Percentiles rank a stretch among this genome's conserved stretches.
Conservation (phyloP, 1,140 invertebrate species). For the Danaus melanippus region DNA sequence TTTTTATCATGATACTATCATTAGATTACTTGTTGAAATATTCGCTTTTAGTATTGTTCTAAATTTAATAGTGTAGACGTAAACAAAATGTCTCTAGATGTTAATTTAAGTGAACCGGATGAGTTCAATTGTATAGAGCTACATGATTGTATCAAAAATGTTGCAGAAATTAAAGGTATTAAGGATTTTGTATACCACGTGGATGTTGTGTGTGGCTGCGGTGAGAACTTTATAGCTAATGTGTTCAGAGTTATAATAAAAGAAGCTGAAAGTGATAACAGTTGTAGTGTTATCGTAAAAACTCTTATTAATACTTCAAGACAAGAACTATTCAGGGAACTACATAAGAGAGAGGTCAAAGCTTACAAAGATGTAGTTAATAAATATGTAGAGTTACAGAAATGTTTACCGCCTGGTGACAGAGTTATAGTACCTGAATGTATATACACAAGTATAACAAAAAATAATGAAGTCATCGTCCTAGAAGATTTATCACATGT, state of each 20-base stretch:
- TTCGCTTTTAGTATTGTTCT: constrained; percentile 8
- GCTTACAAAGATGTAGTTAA: constrained; percentile 44
- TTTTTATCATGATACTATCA: constrained; percentile 14
- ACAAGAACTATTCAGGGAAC: constrained; percentile 49
- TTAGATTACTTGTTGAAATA: constrained; percentile 8
- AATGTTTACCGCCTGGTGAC: constrained; percentile 23
- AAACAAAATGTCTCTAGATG: constrained; percentile 55
- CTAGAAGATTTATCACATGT: constrained; percentile 41
- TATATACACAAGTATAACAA: constrained; percentile 35
- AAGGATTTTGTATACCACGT: constrained; percentile 53
- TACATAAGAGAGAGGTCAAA: constrained; percentile 52
- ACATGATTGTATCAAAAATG: constrained; percentile 43
- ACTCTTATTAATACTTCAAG: constrained; percentile 53
- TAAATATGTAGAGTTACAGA: constrained; percentile 41
- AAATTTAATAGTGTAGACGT: constrained; percentile 1
- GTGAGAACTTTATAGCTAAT: constrained; percentile 54
- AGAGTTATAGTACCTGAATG: constrained; percentile 40
- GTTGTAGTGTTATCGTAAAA: constrained; percentile 51
- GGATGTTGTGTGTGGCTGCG: constrained; percentile 47
- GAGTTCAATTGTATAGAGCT: constrained; percentile 58
- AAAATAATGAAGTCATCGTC: constrained; percentile 51
- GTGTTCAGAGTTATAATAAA: constrained; percentile 51
- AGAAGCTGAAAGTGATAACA: constrained; percentile 33
- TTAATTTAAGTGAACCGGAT: constrained; percentile 60
- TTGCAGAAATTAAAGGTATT: constrained; percentile 35